These are phyloP conservation scores for Leptogaster cylindrica DNA, from an alignment of 2,888 invertebrate species.

Conservation along the genomic window DNA sequence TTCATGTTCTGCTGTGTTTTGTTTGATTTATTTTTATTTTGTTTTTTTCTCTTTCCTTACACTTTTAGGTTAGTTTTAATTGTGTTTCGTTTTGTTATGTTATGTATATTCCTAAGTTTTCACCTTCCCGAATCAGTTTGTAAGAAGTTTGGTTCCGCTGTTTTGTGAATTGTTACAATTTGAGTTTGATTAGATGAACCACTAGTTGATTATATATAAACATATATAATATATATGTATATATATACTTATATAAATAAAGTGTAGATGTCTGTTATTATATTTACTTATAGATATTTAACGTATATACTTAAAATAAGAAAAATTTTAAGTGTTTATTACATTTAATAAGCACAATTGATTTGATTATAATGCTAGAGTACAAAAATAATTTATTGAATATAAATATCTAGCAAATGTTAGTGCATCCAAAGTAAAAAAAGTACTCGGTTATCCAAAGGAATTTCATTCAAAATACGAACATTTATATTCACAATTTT, in stretches of 20 bases:
- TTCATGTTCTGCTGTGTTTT: constrained; percentile 26
- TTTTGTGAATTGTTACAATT: constrained; percentile 48
- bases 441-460: constrained; percentile 13
- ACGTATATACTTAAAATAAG: constrained; percentile 47
- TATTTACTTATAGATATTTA: constrained; percentile 40
- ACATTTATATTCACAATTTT: too few species aligned
- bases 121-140: constrained; percentile 33
- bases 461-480: too few species aligned
- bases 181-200: constrained; percentile 52
- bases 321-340: constrained; percentile 14
- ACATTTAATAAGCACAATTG: background rate
- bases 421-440: constrained; percentile 50
- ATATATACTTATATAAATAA: constrained; percentile 50
- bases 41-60: constrained; percentile 34
- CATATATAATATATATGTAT: constrained; percentile 50
- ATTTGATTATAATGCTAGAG: background rate
- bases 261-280: constrained; percentile 59
- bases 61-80: constrained; percentile 30
- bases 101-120: constrained; percentile 34
- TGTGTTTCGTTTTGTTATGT: constrained; percentile 20
- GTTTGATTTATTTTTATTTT: constrained; percentile 21
- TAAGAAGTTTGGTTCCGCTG: constrained; percentile 45
- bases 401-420: constrained; percentile 48
- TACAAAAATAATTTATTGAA: too few species aligned
- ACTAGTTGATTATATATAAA: constrained; percentile 50